Conservation (phyloP, 2,113 vertebrate genomes). For the Pitta sordida region DNA sequence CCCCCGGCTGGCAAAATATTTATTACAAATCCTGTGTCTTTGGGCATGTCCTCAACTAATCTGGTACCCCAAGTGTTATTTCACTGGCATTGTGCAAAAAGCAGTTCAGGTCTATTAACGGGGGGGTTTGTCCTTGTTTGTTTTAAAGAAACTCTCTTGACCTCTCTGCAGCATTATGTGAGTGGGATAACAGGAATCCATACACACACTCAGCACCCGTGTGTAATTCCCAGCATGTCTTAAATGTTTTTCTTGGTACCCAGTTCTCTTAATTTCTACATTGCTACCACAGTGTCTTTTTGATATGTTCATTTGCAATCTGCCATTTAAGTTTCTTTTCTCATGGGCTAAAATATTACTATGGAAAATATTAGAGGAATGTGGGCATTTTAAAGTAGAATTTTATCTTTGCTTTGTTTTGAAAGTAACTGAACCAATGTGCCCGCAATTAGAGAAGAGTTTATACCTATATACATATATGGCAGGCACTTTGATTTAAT, state of each 20-base stretch:
- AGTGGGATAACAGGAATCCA: background rate
- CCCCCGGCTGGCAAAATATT: background rate
- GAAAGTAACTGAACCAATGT: background rate
- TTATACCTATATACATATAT: background rate
- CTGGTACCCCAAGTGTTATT: background rate
- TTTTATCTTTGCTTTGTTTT: conserved; percentile 7
- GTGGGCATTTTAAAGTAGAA: background rate
- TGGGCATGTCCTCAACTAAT: background rate
- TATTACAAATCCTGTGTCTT: background rate
- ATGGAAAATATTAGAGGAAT: conserved; percentile 29
- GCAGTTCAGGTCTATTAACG: background rate
- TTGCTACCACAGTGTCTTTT: background rate
- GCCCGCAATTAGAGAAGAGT: background rate
- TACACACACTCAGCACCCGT: background rate
- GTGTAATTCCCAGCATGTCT: background rate
- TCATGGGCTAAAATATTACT: background rate
- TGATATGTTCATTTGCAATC: background rate
- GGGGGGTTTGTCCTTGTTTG: background rate
- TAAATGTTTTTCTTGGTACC: conserved; percentile 21
- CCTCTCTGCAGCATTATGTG: background rate
- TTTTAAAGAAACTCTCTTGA: conserved; percentile 50
- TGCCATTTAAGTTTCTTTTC: conserved; percentile 37
- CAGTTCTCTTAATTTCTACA: background rate
- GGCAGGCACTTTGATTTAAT: background rate
- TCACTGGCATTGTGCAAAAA: background rate